phyloP scores from a whole-genome alignment of 2,113 vertebrate species.

The Siniperca knerii region DNA sequence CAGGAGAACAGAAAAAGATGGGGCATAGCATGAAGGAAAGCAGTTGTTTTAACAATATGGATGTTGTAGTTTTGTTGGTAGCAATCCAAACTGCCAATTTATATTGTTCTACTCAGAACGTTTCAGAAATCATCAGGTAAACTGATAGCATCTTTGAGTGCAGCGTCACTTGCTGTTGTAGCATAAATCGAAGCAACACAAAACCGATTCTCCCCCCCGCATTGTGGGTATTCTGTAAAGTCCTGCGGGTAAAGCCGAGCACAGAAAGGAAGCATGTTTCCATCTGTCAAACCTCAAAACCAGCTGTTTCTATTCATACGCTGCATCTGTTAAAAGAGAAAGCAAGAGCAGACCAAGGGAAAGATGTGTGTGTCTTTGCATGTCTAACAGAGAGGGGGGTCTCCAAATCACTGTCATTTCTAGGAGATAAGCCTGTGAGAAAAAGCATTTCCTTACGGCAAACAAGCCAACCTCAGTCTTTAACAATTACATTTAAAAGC shows the following conservation, averaged over 20 bases:
- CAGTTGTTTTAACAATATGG: conserved; percentile 8
- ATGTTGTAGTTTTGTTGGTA: conserved; percentile 5
- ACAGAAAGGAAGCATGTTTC: conserved; percentile 60
- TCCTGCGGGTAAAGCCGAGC: conserved; percentile 35
- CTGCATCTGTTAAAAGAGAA: conserved; percentile 40
- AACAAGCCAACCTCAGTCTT: conserved; percentile 40
- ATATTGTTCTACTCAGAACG: conserved; percentile 6
- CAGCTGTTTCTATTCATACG: conserved; percentile 52
- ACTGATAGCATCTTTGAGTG: not conserved
- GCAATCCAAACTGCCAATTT: conserved; percentile 17
- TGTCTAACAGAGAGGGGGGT: not conserved
- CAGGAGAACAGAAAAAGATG: not conserved
- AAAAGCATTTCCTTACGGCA: conserved; percentile 18
- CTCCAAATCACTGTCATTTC: conserved; percentile 18
- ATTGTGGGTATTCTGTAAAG: conserved; percentile 60
- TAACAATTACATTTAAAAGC: conserved; percentile 25
- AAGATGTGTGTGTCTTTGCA: not conserved
- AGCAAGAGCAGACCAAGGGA: not conserved
- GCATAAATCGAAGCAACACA: not conserved
- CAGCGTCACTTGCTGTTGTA: conserved; percentile 5
- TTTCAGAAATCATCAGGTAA: conserved; percentile 25
- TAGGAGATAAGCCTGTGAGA: conserved; percentile 24
- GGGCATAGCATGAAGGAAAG: conserved; percentile 21
- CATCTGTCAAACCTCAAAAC: conserved; percentile 59
- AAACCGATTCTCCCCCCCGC: conserved; percentile 6